Conservation (phyloP, 2,797 vertebrate species). For the Anguilla anguilla region DNA sequence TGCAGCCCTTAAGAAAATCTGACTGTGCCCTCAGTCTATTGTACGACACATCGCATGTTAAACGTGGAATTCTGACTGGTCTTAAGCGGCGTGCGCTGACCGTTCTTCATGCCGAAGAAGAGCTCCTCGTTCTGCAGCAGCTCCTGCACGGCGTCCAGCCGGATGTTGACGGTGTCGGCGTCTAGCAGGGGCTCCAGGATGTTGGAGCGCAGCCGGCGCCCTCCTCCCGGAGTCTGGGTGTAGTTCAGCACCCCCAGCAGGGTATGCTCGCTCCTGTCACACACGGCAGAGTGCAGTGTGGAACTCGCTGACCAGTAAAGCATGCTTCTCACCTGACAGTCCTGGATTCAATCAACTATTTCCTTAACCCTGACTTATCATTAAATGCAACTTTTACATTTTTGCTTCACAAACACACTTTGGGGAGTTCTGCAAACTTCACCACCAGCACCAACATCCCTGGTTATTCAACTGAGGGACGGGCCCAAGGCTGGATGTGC, state of each 20-base stretch:
- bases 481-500: neutral
- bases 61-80: neutral
- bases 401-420: neutral
- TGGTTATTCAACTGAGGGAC: neutral
- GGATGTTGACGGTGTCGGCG: slow-evolving; percentile 85
- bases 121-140: slow-evolving; percentile 89
- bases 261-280: slow-evolving; percentile 82
- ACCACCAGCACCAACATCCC: no score
- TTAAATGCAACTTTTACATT: neutral
- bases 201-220: slow-evolving; percentile 88
- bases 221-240: slow-evolving; percentile 91
- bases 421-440: no score
- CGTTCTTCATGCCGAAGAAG: slow-evolving; percentile 90
- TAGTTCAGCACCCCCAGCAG: slow-evolving; percentile 92
- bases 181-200: slow-evolving; percentile 91
- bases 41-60: neutral
- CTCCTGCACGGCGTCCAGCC: slow-evolving; percentile 90
- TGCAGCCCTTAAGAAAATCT: no score
- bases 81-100: slow-evolving; percentile 60
- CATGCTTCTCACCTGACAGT: neutral
- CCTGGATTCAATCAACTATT: neutral
- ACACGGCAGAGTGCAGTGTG: neutral
- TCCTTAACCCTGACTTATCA: neutral
- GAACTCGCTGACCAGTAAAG: neutral
- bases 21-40: neutral